A percentile compares a stretch with the other conserved stretches of the same genome.
These are phyloP conservation scores for Clytia hemisphaerica DNA, from an alignment of 30 jellyfish, hydroid and myxozoan genomes.

Conservation along the genomic window DNA sequence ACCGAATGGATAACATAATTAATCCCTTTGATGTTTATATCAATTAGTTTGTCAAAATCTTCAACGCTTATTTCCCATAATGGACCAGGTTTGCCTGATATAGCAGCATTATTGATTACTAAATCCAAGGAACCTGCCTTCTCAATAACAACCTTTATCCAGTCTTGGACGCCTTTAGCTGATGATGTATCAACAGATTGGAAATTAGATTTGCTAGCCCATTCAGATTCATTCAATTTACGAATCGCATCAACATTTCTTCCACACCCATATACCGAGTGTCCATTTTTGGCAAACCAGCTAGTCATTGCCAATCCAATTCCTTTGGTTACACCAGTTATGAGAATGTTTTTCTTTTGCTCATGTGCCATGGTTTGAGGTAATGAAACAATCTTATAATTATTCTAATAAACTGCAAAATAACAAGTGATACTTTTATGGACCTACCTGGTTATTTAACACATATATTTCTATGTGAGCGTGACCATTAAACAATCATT, in stretches of 20 bases:
- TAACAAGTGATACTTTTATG: no score
- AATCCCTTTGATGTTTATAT: constrained; percentile 61
- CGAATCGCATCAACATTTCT: constrained; percentile 34
- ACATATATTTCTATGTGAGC: no score
- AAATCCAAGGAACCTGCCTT: constrained; percentile 49
- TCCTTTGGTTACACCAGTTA: constrained; percentile 73
- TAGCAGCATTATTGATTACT: constrained; percentile 63
- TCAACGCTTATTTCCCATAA: constrained; percentile 53
- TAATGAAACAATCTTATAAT: no score
- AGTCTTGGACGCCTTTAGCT: constrained; percentile 34
- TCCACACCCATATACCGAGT: constrained; percentile 70
- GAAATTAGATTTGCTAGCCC: constrained; percentile 13
- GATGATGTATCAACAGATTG: constrained; percentile 41
- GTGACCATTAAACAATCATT: no score
- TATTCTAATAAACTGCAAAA: no score
- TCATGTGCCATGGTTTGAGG: no score
- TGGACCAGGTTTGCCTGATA: constrained; percentile 12
- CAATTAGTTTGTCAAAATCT: constrained; percentile 57
- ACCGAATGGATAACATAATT: constrained; percentile 49
- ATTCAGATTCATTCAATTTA: constrained; percentile 21
- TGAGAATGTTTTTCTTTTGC: constrained; percentile 27
- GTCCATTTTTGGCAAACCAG: constrained; percentile 31
- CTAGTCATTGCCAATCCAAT: constrained; percentile 61
- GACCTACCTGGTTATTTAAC: no score
- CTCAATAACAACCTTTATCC: constrained; percentile 32